Conservation (phyloP, 2,888 invertebrate species). For the Scaptodrosophila latifasciaeformis region DNA sequence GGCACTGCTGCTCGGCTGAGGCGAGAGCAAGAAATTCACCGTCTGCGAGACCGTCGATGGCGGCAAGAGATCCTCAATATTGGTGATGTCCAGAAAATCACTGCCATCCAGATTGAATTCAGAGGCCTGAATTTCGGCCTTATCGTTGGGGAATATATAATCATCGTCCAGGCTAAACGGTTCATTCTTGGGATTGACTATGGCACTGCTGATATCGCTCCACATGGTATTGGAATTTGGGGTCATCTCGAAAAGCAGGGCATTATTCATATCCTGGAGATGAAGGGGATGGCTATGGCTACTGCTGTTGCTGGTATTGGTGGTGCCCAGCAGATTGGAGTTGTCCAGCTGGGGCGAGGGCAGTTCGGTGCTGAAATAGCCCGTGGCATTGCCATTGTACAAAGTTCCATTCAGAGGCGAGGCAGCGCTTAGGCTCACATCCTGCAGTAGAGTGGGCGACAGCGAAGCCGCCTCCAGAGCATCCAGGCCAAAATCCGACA, state of each 20-base stretch:
- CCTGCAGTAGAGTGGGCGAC: slow-evolving; percentile 73
- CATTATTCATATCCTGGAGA: slow-evolving; percentile 41
- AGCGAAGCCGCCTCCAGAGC: slow-evolving; percentile 72
- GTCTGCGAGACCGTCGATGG: slow-evolving; percentile 43
- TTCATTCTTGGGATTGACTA: slow-evolving; percentile 76
- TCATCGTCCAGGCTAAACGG: slow-evolving; percentile 89
- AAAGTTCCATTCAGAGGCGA: slow-evolving; percentile 59
- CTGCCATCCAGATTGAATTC: slow-evolving; percentile 91
- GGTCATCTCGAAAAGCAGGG: slow-evolving; percentile 62
- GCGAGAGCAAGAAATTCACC: slow-evolving; percentile 64
- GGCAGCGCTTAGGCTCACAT: slow-evolving; percentile 71
- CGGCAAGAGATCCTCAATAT: slow-evolving; percentile 85
- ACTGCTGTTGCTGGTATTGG: no score
- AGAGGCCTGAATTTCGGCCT: slow-evolving; percentile 88
- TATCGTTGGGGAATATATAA: slow-evolving; percentile 92
- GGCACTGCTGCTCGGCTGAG: slow-evolving; percentile 47
- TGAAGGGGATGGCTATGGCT: no score
- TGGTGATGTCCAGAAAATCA: slow-evolving; percentile 82
- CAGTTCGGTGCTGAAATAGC: slow-evolving; percentile 58
- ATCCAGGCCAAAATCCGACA: slow-evolving; percentile 73
- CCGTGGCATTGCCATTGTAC: slow-evolving; percentile 48
- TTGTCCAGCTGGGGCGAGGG: slow-evolving; percentile 28
- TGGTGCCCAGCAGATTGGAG: slow-evolving; percentile 18
- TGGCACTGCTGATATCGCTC: slow-evolving; percentile 74
- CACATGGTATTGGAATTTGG: slow-evolving; percentile 74